Base-by-base conservation (phyloP, 2,888 invertebrate genomes). In the Stenolophus ochropezus region DNA sequence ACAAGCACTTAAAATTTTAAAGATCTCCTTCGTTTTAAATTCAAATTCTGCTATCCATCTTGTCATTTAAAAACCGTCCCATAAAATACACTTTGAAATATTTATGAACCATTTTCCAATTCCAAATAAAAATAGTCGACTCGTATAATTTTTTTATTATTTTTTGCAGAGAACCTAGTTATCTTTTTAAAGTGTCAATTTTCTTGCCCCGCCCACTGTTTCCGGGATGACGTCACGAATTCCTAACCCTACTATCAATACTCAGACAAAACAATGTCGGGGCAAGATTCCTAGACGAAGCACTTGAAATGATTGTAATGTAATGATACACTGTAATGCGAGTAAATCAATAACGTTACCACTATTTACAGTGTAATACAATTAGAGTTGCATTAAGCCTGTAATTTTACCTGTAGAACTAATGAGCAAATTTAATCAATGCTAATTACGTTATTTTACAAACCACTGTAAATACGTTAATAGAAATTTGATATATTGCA, bases 321-420 rank as follows among this genome's bases (percentile, higher is more conserved):
- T 33, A 21, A 11, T 42, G 33, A 71, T 71, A 79, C 16, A n/a
- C 53, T 53, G 53, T 27, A 79, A 27, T 53, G 33, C 69, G 47
- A 53, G 69, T 69, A 11, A 79, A 71, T 79, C 71, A 79, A 79
- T 79, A 79, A 21, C 27, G 16, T 33, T 33, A 33, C 65, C 65
- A 69, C 33, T 69, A 33, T 69, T 69, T 69, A 2, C 33, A 58
- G 18, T 18, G 65, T 33, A 69, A 69, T 69, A 18, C 65, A 33
- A 33, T 69, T 69, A 69, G 42, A 8, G 27, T 58, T 16, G 65
- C 27, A 18, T 33, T 61, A 61, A n/a, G 25, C n/a, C 23, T 61
- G 25, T 61, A 61, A 25, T 61, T 61, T 25, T 25, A 61, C 21
- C 61, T 23, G 14, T 61, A 61, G 33, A 6, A 42, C 33, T 42